Evolutionary conservation across 1,140 invertebrate genomes (phyloP), one percentile per base, ranked within the genome.

Genomic region (Saccostrea glomerata): DNA sequence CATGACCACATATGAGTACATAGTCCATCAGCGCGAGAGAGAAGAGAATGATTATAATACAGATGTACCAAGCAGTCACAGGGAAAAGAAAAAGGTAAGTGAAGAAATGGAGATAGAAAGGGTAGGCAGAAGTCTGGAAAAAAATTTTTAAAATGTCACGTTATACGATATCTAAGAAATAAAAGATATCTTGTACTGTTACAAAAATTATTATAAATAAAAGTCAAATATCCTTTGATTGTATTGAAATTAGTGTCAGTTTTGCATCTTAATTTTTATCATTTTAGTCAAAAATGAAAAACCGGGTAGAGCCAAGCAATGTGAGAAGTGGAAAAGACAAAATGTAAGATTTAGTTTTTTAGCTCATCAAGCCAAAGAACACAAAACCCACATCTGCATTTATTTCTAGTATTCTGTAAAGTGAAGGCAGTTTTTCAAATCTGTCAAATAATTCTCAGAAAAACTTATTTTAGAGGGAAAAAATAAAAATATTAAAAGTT

Each of bases 1-100:
- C 4, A 86, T 93, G 89, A 93, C 91, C 60, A 94, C 93, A 15
- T 94, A 93, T 89, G 93, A 94, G 83, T 94, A 93, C 83, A 93
- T 94, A 73, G 90, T 94, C 7, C 87, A 87, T 83, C 91, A 92
- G 87, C 82, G 93, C 55, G 92, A 93, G 70, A 92, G 90, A 82
- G 90, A 90, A 86, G 85, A 87, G 17, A 77, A 87, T 15, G 90
- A 92, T 58, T 77, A 55, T 12, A 56, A 36, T 36, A 30, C 82
- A 85, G 83, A 85, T 40, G 56, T 85, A 9, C n/a, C 86, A 40
- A 77, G 70, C 25, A 86, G 84, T 66, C 58, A 85, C 7, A 63
- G 56, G 0, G 60, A 66, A 15, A 85, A 66, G 60, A 85, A 85
- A 66, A 85, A 60, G 84, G 84, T 85, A 54, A 84, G 23, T 54